These are phyloP conservation scores for Macropodus opercularis DNA, from an alignment of 2,797 vertebrate species.

Conservation along the genomic window DNA sequence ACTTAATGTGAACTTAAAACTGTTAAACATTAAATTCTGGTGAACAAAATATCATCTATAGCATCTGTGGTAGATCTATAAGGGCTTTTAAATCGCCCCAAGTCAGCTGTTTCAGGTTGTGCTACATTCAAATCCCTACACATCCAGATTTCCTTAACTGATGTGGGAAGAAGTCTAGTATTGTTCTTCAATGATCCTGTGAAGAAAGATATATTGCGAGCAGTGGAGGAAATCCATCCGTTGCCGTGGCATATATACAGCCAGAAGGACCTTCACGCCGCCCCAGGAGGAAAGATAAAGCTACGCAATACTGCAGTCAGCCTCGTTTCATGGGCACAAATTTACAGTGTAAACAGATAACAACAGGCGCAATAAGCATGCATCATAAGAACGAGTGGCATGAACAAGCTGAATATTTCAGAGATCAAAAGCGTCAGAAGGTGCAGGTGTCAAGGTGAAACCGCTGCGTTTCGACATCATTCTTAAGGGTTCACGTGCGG, in stretches of 20 bases:
- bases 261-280: conserved; percentile 34
- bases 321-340: conserved; percentile 38
- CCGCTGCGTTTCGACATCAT: conserved; percentile 32
- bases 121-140: too few species aligned
- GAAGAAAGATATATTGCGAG: conserved; percentile 17
- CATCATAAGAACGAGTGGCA: background rate
- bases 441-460: conserved; percentile 30
- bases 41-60: too few species aligned
- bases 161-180: conserved; percentile 16
- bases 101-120: too few species aligned
- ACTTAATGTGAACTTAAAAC: conserved; percentile 1
- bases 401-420: conserved; percentile 14
- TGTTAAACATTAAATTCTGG: conserved; percentile 29
- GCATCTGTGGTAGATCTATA: too few species aligned
- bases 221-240: conserved; percentile 14
- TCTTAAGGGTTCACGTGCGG: conserved; percentile 21
- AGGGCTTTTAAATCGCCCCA: too few species aligned
- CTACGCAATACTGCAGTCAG: conserved; percentile 22
- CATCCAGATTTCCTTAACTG: too few species aligned
- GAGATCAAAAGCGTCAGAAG: conserved; percentile 20
- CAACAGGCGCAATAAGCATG: conserved; percentile 7
- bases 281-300: conserved; percentile 39
- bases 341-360: conserved; percentile 36
- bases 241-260: conserved; percentile 15
- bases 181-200: conserved; percentile 3